These are phyloP conservation scores for Podarcis cretensis DNA, from an alignment of 2,113 vertebrate genomes.

Conservation along the genomic window DNA sequence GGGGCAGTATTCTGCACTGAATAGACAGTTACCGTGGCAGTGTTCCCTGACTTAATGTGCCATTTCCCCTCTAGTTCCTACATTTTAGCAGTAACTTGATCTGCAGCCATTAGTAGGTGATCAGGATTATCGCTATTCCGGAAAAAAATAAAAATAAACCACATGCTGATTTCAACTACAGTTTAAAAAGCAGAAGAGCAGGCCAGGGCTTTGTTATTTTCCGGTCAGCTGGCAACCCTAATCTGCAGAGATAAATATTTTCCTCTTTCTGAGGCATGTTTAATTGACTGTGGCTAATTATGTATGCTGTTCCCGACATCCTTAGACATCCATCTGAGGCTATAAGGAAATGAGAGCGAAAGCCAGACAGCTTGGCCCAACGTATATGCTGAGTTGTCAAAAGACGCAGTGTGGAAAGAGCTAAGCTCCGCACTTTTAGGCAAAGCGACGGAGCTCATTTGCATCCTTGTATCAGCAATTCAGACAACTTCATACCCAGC, in stretches of 20 bases:
- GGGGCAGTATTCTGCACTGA: neutral
- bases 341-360: constrained; percentile 48
- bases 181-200: neutral
- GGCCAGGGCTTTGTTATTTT: neutral
- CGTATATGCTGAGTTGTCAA: constrained; percentile 43
- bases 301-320: neutral
- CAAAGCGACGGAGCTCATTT: constrained; percentile 48
- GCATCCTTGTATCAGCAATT: constrained; percentile 48
- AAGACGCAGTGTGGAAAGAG: constrained; percentile 44
- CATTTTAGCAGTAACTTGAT: neutral
- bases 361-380: constrained; percentile 26
- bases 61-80: too few species aligned
- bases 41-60: neutral
- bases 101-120: neutral
- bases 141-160: too few species aligned
- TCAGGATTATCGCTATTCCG: neutral
- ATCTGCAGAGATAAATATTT: neutral
- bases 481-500: constrained; percentile 49
- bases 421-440: constrained; percentile 53
- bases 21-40: neutral
- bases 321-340: constrained; percentile 43
- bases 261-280: constrained; percentile 12
- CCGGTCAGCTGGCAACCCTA: neutral
- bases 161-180: neutral
- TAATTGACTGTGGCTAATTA: constrained; percentile 31